Conservation (phyloP, 1,140 invertebrate genomes). For the Drosophila arizonae region DNA sequence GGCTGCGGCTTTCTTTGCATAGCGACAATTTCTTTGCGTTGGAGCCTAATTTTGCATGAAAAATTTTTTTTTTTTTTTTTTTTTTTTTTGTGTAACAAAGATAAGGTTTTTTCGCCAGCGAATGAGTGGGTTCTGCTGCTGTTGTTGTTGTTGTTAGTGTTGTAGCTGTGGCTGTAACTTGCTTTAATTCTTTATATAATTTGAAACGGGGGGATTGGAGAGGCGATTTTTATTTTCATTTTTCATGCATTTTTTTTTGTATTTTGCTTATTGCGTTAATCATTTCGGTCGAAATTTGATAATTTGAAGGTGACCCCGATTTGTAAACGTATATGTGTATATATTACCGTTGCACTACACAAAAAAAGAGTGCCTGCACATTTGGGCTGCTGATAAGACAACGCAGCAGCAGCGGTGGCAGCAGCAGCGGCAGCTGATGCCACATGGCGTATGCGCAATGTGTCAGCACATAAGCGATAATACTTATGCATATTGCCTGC, state of each 20-base stretch:
- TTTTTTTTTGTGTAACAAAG: constrained; percentile 66
- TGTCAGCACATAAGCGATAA: constrained; percentile 55
- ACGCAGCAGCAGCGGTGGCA: constrained; percentile 24
- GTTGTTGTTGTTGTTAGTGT: too few relatives aligned
- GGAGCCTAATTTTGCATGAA: too few relatives aligned
- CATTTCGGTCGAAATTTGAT: constrained; percentile 80
- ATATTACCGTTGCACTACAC: constrained; percentile 16
- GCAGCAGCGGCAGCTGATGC: constrained; percentile 36
- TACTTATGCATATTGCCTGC: constrained; percentile 72
- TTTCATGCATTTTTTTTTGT: constrained; percentile 19
- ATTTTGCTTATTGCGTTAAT: constrained; percentile 72
- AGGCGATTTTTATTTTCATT: constrained; percentile 37
- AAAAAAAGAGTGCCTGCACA: constrained; percentile 30
- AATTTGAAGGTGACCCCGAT: constrained; percentile 79
- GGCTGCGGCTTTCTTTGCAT: too few relatives aligned
- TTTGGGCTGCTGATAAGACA: constrained; percentile 64
- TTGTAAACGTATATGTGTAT: constrained; percentile 16
- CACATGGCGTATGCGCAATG: constrained; percentile 56
- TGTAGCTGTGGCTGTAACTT: constrained; percentile 12
- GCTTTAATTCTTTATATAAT: constrained; percentile 71
- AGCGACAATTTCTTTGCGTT: too few relatives aligned
- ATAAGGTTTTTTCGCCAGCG: constrained; percentile 70
- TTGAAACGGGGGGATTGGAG: constrained; percentile 38
- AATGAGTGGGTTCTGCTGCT: constrained; percentile 51
- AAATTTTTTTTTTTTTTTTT: constrained; percentile 5